Evolutionary conservation across 2,888 invertebrate species (phyloP), one percentile per base, ranked within the genome.

Genomic region (Daptonema setosum): DNA sequence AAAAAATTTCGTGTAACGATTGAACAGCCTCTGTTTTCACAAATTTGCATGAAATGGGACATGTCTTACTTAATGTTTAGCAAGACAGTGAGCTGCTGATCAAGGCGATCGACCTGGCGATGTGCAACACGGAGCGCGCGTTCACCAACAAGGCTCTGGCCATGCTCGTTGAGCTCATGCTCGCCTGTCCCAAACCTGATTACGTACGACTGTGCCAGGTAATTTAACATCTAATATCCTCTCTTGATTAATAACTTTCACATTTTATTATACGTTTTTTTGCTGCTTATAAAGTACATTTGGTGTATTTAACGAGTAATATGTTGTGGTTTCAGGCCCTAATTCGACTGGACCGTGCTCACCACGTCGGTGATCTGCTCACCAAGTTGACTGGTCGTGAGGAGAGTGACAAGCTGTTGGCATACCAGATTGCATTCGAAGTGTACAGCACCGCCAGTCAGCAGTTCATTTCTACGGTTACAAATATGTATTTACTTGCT

Each of bases 401-500:
- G 26, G 50, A 26, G 25, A 60, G 61, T 11, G 57, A 60, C 1
- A 59, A 58, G 28, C 63, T 62, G 20, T 52, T 95, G 87, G 91
- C 91, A 0, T 97, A 90, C 74, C 97, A 99, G 76, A 91, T 99
- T 66, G 91, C 83, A 0, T 99, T 99, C 75, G 97, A 99, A 77
- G 78, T 99, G 64, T 97, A 97, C 70, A 97, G 99, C 72, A 91
- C 90, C 48, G 97, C 95, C 0, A 93, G 93, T 1, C 97, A 99
- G 73, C 90, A 95, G 71, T 93, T 93, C 72, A 77, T 97, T 54
- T 5, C 25, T 8, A 22, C 26, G 26, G 22, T 54, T n/a, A 26
- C 17, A 5, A 52, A 52, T 28, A 14, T 29, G 11, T 28, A 14
- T 20, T 11, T 14, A 41, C 41, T 41, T 20, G 20, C n/a, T n/a